phyloP scores from a whole-genome alignment of 2,113 vertebrate species.

The Benitochromis conjunctus region DNA sequence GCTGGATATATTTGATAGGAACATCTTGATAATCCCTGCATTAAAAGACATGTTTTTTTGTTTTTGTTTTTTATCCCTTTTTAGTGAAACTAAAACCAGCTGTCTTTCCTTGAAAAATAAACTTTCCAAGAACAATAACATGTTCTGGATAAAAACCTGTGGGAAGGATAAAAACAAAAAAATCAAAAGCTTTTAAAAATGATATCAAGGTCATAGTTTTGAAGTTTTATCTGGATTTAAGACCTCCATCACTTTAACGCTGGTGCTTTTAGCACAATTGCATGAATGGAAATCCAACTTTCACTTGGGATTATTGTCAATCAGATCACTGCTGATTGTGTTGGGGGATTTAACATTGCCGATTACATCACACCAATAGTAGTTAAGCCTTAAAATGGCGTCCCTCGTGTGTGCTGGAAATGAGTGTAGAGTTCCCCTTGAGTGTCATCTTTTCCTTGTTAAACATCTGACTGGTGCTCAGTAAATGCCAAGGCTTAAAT shows the following conservation, averaged over 20 bases:
- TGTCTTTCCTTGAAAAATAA: background rate
- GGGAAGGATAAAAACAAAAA: background rate
- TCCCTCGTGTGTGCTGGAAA: background rate
- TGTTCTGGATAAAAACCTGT: background rate
- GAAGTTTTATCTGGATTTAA: background rate
- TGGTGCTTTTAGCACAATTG: background rate
- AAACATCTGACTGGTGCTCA: background rate
- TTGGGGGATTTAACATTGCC: background rate
- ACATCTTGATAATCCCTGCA: background rate
- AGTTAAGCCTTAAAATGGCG: background rate
- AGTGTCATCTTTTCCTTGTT: background rate
- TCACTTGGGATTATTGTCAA: background rate
- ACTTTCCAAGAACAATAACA: background rate
- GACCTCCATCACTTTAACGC: background rate
- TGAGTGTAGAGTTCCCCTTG: background rate
- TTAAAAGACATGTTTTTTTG: background rate
- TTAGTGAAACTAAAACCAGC: background rate
- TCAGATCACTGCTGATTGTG: slow-evolving; percentile 5
- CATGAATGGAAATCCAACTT: background rate
- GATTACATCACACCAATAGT: background rate
- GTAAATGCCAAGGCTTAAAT: background rate
- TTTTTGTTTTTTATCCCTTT: background rate
- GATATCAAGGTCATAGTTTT: background rate
- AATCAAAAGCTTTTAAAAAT: background rate
- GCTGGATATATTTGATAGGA: background rate